Evolutionary conservation across 2,888 invertebrate genomes (phyloP).

Genomic region (Proisotoma minuta): DNA sequence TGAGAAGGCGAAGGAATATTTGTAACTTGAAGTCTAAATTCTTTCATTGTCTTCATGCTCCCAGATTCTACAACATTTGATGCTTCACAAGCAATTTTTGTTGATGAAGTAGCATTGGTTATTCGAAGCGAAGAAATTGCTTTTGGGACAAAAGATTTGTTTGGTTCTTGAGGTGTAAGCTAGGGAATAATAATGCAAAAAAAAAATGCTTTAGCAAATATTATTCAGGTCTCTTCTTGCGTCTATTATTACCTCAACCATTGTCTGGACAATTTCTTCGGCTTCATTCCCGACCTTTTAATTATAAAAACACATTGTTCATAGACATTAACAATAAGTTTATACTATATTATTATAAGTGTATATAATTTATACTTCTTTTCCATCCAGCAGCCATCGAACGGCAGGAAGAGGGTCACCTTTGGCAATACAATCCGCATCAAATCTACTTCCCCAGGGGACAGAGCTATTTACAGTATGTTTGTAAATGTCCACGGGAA

Average conservation of each 20-base stretch:
- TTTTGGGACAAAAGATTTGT: constrained; percentile 40
- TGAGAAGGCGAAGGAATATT: constrained; percentile 40
- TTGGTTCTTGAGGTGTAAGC: constrained; percentile 24
- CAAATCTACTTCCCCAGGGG: constrained; percentile 44
- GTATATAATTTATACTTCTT: constrained; percentile 24
- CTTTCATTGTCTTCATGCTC: constrained; percentile 23
- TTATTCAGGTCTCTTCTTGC: background rate
- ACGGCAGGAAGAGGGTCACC: constrained; percentile 46
- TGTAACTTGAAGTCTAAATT: constrained; percentile 43
- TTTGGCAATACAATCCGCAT: constrained; percentile 43
- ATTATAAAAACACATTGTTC: background rate
- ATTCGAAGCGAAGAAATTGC: constrained; percentile 44
- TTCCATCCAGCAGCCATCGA: constrained; percentile 44
- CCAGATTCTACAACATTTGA: constrained; percentile 32
- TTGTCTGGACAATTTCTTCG: constrained; percentile 35
- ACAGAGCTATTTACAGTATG: constrained; percentile 43
- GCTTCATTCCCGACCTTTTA: constrained; percentile 36
- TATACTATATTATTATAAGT: background rate
- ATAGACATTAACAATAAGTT: background rate
- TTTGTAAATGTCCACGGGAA: constrained; percentile 42
- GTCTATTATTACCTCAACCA: constrained; percentile 25
- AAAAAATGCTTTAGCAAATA: background rate
- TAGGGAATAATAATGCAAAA: constrained; percentile 4
- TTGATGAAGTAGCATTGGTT: constrained; percentile 44
- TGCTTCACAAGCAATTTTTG: constrained; percentile 43